A percentile compares a stretch with the other conserved stretches of the same genome.
phyloP scores from a whole-genome alignment of 2,113 vertebrate species.

The Gymnarchus niloticus region DNA sequence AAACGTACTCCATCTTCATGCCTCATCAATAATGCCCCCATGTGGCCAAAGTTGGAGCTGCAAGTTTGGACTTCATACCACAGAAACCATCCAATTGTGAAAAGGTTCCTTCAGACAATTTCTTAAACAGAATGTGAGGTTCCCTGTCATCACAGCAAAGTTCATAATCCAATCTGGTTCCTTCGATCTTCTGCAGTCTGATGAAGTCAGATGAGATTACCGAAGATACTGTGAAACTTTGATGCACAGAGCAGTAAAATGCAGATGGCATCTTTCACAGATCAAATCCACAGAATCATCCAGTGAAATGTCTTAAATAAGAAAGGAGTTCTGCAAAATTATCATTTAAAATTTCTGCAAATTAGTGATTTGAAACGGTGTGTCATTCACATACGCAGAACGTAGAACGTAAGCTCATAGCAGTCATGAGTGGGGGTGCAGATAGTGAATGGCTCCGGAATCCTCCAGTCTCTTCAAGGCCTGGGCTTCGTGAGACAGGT shows the following conservation, averaged over 20 bases:
- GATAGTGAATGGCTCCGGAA: constrained; percentile 50
- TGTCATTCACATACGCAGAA: background rate
- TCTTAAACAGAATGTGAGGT: background rate
- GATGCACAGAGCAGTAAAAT: too few relatives aligned
- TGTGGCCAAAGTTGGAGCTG: background rate
- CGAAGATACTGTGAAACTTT: background rate
- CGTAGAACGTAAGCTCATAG: background rate
- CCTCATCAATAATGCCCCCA: background rate
- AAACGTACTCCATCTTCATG: background rate
- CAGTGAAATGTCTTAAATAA: background rate
- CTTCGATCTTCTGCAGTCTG: background rate
- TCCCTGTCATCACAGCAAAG: background rate
- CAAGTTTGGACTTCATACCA: background rate
- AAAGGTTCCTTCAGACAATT: background rate
- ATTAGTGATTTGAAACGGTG: too few relatives aligned
- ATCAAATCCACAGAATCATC: background rate
- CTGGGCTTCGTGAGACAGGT: constrained; percentile 56
- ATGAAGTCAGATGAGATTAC: background rate
- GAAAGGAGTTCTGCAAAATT: background rate
- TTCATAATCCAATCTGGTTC: background rate
- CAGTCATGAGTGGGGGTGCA: constrained; percentile 55
- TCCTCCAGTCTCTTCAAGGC: constrained; percentile 61
- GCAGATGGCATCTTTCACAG: background rate
- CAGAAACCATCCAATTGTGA: background rate
- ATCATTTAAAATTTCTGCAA: background rate